These are phyloP conservation scores for Coleophora deauratella DNA, from an alignment of 2,888 invertebrate species.

Conservation along the genomic window DNA sequence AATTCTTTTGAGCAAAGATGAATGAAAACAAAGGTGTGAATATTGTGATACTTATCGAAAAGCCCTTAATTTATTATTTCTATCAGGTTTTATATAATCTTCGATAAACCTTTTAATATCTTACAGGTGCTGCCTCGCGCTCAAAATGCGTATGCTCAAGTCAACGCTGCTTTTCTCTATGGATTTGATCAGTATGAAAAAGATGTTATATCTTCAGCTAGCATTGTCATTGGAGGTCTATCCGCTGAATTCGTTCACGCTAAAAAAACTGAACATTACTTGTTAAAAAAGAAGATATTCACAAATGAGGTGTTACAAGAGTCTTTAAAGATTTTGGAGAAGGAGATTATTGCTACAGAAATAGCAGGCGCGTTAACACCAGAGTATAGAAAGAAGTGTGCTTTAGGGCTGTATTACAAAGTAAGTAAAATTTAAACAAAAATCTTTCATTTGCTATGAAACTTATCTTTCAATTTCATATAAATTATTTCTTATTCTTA, in stretches of 20 bases:
- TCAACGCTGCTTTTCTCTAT: slow-evolving; percentile 82
- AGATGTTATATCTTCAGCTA: slow-evolving; percentile 50
- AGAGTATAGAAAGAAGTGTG: slow-evolving; percentile 74
- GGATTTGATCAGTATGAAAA: slow-evolving; percentile 49
- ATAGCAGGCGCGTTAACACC: slow-evolving; percentile 74
- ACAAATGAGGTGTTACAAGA: slow-evolving; percentile 61
- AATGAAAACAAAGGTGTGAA: too few relatives aligned
- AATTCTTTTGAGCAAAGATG: too few relatives aligned
- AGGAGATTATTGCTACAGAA: slow-evolving; percentile 75
- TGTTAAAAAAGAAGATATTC: slow-evolving; percentile 43
- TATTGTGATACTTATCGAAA: too few relatives aligned
- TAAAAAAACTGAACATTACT: slow-evolving; percentile 66
- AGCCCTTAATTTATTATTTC: too few relatives aligned
- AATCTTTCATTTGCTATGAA: background rate
- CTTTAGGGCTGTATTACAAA: slow-evolving; percentile 79
- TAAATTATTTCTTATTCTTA: too few relatives aligned
- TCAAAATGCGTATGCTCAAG: slow-evolving; percentile 83
- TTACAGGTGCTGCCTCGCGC: slow-evolving; percentile 80
- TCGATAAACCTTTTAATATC: background rate
- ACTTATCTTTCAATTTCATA: background rate
- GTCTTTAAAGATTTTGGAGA: slow-evolving; percentile 67
- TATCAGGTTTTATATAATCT: background rate
- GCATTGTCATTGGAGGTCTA: slow-evolving; percentile 77
- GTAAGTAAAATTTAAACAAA: slow-evolving; percentile 34
- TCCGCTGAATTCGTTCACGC: slow-evolving; percentile 73